Base-by-base conservation (phyloP, 2,888 invertebrate species). In the Gymnoscelis rufifasciata region DNA sequence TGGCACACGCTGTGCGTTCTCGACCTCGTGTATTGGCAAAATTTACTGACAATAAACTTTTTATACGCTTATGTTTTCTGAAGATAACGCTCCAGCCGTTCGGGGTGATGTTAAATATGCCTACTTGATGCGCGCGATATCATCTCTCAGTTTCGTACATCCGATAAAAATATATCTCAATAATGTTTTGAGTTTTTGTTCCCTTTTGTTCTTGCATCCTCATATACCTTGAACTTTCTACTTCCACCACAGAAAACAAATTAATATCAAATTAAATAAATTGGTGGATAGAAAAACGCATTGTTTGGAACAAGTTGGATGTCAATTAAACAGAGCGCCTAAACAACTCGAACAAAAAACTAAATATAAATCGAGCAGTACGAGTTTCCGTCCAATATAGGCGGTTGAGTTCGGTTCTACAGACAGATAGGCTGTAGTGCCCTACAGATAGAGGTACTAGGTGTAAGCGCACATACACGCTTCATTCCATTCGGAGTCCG, bases 11-110 rank as follows among this genome's bases (percentile, higher is more conserved):
- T 55, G 55, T 56, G 40, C 13, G 15, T 1, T n/a, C 31, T 54
- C 64, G 60, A 65, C 66, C 67, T 58, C 60, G 65, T 73, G 73
- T 78, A 79, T 80, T 76, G 76, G 68, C 64, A 72, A 73, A 78
- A 80, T 79, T 80, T 81, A 82, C 71, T 76, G 71, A 71, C 66
- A 79, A 74, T 83, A 80, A 80, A 80, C 65, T 76, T 80, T 83
- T 80, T 76, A 78, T 78, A 75, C 69, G 68, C 73, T 72, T 76
- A 80, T 77, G 76, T 74, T 75, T 81, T 71, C 62, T 66, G 68
- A 67, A 80, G 78, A 82, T 80, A 80, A 75, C 74, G 71, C 63
- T 60, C 62, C 64, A 68, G 63, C 75, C 68, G 71, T 71, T 71
- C 68, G 44, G 64, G 57, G 55, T 66, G 68, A 71, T 69, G 71